A percentile compares a stretch with the other conserved stretches of the same genome.
Conservation (phyloP, 2,797 vertebrate genomes). For the Taenioides sp. region DNA sequence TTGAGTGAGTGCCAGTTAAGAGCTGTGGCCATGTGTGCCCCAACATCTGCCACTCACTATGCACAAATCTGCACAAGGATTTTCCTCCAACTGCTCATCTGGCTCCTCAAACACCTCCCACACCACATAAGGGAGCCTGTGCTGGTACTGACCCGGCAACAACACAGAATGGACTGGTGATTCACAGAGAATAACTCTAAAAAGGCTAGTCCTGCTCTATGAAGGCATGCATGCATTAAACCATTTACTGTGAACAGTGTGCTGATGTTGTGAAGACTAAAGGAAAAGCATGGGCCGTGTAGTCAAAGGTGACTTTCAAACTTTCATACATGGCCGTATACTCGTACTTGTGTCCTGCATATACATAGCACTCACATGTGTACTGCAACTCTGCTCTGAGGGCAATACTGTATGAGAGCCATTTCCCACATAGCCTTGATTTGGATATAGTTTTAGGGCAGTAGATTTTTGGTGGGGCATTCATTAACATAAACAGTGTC, state of each 20-base stretch:
- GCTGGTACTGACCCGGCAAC: constrained; percentile 22
- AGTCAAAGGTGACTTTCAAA: background rate
- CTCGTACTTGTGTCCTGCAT: background rate
- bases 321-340: no score
- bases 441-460: no score
- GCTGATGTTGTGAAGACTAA: background rate
- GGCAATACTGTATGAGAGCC: no score
- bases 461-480: no score
- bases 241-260: background rate
- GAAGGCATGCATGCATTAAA: background rate
- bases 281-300: background rate
- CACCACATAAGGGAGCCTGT: constrained; percentile 20
- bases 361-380: background rate
- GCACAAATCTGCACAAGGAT: constrained; percentile 18
- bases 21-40: constrained; percentile 19
- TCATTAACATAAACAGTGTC: no score
- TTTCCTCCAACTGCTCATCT: constrained; percentile 18
- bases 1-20: constrained; percentile 23
- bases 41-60: constrained; percentile 19
- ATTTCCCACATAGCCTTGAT: no score
- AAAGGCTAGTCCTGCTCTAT: background rate
- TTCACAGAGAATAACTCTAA: background rate
- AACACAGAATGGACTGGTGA: constrained; percentile 13
- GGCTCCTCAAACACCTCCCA: constrained; percentile 6
- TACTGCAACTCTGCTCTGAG: background rate